Conservation (phyloP, 2,888 invertebrate species). For the Aporophyla lueneburgensis region DNA sequence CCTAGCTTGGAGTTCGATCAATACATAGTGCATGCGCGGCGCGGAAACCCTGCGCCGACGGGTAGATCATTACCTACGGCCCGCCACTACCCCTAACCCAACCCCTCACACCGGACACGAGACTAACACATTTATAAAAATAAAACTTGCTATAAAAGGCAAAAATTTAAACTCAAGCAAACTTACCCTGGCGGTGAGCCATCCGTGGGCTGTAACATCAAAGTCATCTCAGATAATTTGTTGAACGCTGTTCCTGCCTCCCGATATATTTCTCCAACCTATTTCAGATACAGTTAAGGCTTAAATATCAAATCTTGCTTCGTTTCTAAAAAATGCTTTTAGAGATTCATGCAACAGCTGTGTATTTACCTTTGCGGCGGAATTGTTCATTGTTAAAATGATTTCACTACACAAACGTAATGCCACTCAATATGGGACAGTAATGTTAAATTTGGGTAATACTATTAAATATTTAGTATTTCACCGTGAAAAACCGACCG, state of each 20-base stretch:
- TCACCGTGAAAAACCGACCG: not conserved
- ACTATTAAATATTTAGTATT: not conserved
- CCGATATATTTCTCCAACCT: conserved; percentile 99
- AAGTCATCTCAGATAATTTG: conserved; percentile 97
- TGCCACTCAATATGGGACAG: not conserved
- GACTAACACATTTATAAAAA: not conserved
- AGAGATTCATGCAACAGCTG: not conserved
- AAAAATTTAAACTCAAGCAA: not conserved
- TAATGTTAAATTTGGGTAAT: not conserved
- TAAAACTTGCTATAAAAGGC: not conserved
- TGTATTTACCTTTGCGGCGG: conserved; percentile 74
- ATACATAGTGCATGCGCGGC: conserved; percentile 21
- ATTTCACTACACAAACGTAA: not conserved
- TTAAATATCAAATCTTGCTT: not conserved
- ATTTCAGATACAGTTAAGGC: conserved; percentile 62
- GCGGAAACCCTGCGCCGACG: conserved; percentile 5
- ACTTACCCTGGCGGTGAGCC: conserved; percentile 95
- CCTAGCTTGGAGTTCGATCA: conserved; percentile 15
- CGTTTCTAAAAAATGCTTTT: not conserved
- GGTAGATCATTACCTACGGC: not conserved
- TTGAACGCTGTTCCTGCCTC: conserved; percentile 98
- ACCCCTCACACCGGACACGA: not conserved
- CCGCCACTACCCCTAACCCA: not conserved
- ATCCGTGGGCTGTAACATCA: conserved; percentile 97
- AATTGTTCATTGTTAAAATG: conserved; percentile 71